Evolutionary conservation across 2,888 invertebrate species (phyloP).

Genomic region (Thysanoteuthis rhombus): DNA sequence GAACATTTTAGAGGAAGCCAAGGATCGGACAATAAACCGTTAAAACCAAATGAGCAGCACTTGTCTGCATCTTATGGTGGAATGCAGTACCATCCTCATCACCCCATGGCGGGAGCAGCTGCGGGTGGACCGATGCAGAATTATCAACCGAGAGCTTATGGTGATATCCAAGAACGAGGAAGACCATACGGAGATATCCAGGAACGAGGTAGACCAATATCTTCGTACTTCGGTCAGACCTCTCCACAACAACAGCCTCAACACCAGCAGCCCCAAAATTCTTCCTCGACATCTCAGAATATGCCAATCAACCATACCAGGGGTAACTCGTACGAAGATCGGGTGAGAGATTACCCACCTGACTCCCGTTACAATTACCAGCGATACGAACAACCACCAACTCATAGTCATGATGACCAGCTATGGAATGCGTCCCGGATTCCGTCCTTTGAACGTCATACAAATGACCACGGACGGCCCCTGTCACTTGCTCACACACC

Average conservation of each 20-base stretch:
- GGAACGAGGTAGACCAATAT: background rate
- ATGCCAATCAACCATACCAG: background rate
- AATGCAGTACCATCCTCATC: background rate
- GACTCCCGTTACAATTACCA: background rate
- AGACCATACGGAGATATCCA: background rate
- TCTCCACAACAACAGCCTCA: background rate
- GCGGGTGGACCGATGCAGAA: background rate
- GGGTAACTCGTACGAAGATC: background rate
- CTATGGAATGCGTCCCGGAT: background rate
- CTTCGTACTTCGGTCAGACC: background rate
- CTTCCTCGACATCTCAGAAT: background rate
- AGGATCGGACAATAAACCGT: background rate
- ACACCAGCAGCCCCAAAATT: background rate
- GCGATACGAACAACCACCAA: background rate
- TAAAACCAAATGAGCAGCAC: background rate
- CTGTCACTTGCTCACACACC: background rate
- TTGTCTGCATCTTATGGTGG: background rate
- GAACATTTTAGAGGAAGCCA: constrained; percentile 43
- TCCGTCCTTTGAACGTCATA: background rate
- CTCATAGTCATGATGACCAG: background rate
- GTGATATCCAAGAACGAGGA: background rate
- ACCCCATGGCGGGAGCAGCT: background rate
- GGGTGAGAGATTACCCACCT: background rate
- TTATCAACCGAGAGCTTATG: background rate
- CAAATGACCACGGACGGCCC: background rate